Conservation (phyloP, 92 coral and sea anemone genomes). For the Palythoa grandiflora region DNA sequence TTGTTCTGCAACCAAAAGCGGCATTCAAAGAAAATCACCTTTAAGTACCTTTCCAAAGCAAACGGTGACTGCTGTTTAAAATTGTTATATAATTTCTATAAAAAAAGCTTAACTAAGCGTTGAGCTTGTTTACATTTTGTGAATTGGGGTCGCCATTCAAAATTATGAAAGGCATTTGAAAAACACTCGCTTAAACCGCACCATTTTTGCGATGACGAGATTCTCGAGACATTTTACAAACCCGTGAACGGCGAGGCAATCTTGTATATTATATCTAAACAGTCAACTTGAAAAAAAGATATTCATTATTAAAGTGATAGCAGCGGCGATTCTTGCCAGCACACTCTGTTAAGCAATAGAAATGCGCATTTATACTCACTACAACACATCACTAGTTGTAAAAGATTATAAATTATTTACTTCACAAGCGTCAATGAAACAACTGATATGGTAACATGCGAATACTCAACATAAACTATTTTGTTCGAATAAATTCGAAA, state of each 20-base stretch:
- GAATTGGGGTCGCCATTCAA: no score
- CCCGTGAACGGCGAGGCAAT: neutral
- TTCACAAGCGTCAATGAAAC: neutral
- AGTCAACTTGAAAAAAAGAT: neutral
- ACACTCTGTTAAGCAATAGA: neutral
- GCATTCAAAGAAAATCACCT: neutral
- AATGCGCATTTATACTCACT: neutral
- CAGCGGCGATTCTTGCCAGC: neutral
- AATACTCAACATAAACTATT: neutral
- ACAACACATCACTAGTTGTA: conserved; percentile 8
- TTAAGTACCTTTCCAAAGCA: neutral
- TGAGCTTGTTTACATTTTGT: no score
- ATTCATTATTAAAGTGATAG: neutral
- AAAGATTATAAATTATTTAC: conserved; percentile 8
- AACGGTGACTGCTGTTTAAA: neutral
- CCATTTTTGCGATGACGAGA: neutral
- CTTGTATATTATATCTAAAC: neutral
- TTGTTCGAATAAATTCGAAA: neutral
- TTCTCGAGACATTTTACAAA: neutral
- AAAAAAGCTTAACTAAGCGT: no score
- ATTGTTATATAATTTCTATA: neutral
- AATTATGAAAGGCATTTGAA: no score
- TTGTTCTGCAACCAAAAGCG: neutral
- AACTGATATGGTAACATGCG: neutral
- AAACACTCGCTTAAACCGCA: neutral